A percentile compares a stretch with the other conserved stretches of the same genome.
Conservation (phyloP, 2,113 vertebrate genomes). For the Notiomystis cincta region DNA sequence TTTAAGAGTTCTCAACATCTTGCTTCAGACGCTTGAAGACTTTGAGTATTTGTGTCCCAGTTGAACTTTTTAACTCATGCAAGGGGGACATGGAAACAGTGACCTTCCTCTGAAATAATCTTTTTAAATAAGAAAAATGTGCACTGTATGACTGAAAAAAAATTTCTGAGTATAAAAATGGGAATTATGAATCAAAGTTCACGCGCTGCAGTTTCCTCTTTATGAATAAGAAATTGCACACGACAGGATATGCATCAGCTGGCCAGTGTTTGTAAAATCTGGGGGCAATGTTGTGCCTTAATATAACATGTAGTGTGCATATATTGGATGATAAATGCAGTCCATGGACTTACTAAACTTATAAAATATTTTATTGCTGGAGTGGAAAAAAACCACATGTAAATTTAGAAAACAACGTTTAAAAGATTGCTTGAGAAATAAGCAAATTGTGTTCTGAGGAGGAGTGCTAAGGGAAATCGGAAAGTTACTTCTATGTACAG, state of each 20-base stretch:
- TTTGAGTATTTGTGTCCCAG: constrained; percentile 20
- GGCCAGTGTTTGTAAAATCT: background rate
- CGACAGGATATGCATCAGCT: background rate
- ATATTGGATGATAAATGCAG: background rate
- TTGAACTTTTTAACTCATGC: constrained; percentile 32
- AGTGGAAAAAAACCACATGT: background rate
- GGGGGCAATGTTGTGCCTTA: background rate
- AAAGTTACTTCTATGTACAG: background rate
- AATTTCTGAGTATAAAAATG: constrained; percentile 1
- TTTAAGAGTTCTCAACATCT: constrained; percentile 44
- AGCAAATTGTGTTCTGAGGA: background rate
- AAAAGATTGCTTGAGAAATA: background rate
- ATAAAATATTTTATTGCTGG: background rate
- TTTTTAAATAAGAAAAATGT: constrained; percentile 68
- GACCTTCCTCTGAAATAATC: constrained; percentile 57
- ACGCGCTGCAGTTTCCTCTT: background rate
- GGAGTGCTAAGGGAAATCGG: background rate
- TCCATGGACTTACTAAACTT: background rate
- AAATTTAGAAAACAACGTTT: background rate
- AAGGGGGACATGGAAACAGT: constrained; percentile 40
- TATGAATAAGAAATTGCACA: background rate
- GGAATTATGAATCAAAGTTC: constrained; percentile 26
- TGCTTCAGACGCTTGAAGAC: background rate
- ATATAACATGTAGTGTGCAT: background rate
- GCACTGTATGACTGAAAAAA: constrained; percentile 9